These are phyloP conservation scores for Thecophora atra DNA, from an alignment of 2,888 invertebrate genomes.

Conservation along the genomic window DNA sequence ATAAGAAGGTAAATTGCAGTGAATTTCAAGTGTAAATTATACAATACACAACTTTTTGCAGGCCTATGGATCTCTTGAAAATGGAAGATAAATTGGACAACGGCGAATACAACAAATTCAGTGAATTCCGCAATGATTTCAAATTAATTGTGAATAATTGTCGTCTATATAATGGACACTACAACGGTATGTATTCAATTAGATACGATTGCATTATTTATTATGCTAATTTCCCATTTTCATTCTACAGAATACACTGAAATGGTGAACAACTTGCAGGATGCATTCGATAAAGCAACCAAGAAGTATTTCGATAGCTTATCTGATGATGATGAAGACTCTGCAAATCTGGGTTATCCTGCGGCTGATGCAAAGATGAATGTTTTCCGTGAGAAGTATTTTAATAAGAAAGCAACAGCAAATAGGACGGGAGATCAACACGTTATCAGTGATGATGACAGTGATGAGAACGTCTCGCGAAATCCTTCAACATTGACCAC, in stretches of 20 bases:
- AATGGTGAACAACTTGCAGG: slow-evolving; percentile 86
- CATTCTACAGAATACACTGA: slow-evolving; percentile 79
- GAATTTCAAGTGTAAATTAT: not conserved
- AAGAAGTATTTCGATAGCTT: slow-evolving; percentile 85
- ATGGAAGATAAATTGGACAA: slow-evolving; percentile 89
- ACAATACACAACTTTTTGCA: slow-evolving; percentile 46
- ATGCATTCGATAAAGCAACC: slow-evolving; percentile 82
- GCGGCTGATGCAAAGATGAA: slow-evolving; percentile 65
- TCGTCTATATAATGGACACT: slow-evolving; percentile 89
- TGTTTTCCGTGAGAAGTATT: slow-evolving; percentile 66
- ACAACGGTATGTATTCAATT: slow-evolving; percentile 77
- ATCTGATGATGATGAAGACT: slow-evolving; percentile 84
- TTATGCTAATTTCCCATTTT: not conserved
- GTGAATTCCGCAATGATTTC: slow-evolving; percentile 87
- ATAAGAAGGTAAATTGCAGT: slow-evolving; percentile 68
- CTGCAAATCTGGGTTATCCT: slow-evolving; percentile 76
- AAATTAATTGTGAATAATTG: slow-evolving; percentile 93
- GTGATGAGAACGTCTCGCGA: not conserved
- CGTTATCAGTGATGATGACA: slow-evolving; percentile 40
- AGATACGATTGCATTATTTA: not conserved
- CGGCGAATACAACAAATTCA: slow-evolving; percentile 80
- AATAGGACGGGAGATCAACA: slow-evolving; percentile 59
- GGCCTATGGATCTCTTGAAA: slow-evolving; percentile 87
- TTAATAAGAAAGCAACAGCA: slow-evolving; percentile 53
- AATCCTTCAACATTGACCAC: slow-evolving; percentile 20